Base-by-base conservation (phyloP, 1,140 invertebrate genomes). In the Eueides isabella region DNA sequence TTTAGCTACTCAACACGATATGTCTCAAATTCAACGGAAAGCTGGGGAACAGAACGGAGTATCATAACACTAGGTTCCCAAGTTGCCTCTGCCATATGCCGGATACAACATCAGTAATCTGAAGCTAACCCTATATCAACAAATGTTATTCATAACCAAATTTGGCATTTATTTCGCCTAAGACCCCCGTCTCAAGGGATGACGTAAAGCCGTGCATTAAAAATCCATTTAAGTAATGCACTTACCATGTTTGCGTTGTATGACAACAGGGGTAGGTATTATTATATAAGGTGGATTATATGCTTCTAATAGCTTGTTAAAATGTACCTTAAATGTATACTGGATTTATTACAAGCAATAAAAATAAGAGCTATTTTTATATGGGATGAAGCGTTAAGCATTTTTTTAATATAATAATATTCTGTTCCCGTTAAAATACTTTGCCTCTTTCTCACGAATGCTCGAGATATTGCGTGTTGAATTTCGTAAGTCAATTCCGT, bases 191-290 rank as follows among this genome's bases (percentile, higher is more conserved):
- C 71, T 61, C 71, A 19, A n/a, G 71, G 41, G 41, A 38, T 61
- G 38, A 55, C 63, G 65, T 71, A 71, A 79, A 77, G 31, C 31
- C 38, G 16, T 75, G 75, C 82, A 85, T 85, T 81, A 84, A 84
- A 84, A 73, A 67, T 81, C 79, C 80, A 86, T 86, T 85, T 82
- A 80, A 80, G 68, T 86, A 86, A 86, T 86, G 85, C 79, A 79
- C 63, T 71, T 71, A 66, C 48, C 48, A 38, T 75, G 74, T 75
- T 71, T 33, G 16, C 55, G 63, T 41, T 38, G 62, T 31, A 44
- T 63, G 19, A 14, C 26, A 63, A 71, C 30, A 35, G 41, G 63
- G 68, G 41, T 48, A 12, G 16, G 30, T 44, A 14, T 29, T 67
- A 69, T 69, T 69, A 55, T 33, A n/a, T 38, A 67, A 31, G 29